Evolutionary conservation across 1,140 invertebrate species (phyloP).

Genomic region (Eumeta japonica): DNA sequence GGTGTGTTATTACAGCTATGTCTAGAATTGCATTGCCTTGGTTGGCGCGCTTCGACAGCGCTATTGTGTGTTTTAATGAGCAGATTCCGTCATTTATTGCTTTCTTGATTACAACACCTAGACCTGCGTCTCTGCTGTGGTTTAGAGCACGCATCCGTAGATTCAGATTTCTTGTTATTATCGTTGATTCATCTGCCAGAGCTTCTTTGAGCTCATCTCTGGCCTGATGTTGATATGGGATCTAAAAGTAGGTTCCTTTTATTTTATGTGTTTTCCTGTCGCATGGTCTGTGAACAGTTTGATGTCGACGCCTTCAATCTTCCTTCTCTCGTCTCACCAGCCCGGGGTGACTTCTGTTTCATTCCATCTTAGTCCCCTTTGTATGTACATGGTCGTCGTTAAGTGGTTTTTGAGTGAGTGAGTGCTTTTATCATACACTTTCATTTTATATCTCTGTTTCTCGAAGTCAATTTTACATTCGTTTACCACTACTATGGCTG

Average conservation of each 20-base stretch:
- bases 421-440: constrained; percentile 5
- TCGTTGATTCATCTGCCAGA: constrained; percentile 1
- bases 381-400: too few species aligned
- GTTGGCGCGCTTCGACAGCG: constrained; percentile 2
- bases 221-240: constrained; percentile 4
- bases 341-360: constrained; percentile 5
- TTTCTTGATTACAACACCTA: constrained; percentile 2
- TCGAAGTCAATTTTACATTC: constrained; percentile 3
- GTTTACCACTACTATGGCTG: too few species aligned
- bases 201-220: constrained; percentile 6
- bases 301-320: constrained; percentile 3
- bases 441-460: constrained; percentile 3
- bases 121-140: too few species aligned
- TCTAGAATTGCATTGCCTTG: constrained; percentile 6
- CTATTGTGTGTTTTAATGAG: constrained; percentile 2
- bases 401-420: constrained; percentile 2
- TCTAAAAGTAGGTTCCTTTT: constrained; percentile 4
- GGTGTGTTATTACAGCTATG: too few species aligned
- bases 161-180: constrained; percentile 6
- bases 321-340: not conserved
- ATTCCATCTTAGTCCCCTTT: constrained; percentile 6
- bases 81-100: constrained; percentile 3
- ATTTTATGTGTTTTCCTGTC: constrained; percentile 5
- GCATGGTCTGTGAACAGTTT: constrained; percentile 4
- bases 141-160: too few species aligned